Evolutionary conservation across 2,113 vertebrate genomes (phyloP).

Genomic region (Gallinago jamesoni): DNA sequence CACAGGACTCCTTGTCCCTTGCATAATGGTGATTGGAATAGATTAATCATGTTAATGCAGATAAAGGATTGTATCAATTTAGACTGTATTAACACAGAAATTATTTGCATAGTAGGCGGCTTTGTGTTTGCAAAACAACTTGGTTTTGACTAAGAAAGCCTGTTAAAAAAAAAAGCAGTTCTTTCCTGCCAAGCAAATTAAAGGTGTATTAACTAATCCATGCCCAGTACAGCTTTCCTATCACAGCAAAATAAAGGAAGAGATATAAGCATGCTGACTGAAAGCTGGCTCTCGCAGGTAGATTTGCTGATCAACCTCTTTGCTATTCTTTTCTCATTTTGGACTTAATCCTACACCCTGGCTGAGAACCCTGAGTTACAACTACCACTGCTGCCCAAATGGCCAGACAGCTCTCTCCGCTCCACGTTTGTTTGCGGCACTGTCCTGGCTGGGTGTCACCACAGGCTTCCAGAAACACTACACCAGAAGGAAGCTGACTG

Average conservation of each 20-base stretch:
- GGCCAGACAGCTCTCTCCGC: background rate
- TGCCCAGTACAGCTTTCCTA: background rate
- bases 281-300: background rate
- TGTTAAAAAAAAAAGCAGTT: background rate
- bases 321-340: background rate
- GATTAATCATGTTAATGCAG: constrained; percentile 76
- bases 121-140: constrained; percentile 65
- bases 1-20: constrained; percentile 63
- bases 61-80: constrained; percentile 70
- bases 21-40: constrained; percentile 70
- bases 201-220: constrained; percentile 1
- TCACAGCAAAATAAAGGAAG: background rate
- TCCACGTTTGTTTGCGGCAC: background rate
- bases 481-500: background rate
- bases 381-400: background rate
- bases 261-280: background rate
- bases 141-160: constrained; percentile 11
- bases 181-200: constrained; percentile 2
- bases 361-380: background rate
- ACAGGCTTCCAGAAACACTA: background rate
- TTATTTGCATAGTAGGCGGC: constrained; percentile 72
- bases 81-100: constrained; percentile 62
- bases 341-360: background rate
- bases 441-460: background rate
- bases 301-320: background rate